These are phyloP conservation scores for Rhingia rostrata DNA, from an alignment of 2,888 invertebrate genomes.

Conservation along the genomic window DNA sequence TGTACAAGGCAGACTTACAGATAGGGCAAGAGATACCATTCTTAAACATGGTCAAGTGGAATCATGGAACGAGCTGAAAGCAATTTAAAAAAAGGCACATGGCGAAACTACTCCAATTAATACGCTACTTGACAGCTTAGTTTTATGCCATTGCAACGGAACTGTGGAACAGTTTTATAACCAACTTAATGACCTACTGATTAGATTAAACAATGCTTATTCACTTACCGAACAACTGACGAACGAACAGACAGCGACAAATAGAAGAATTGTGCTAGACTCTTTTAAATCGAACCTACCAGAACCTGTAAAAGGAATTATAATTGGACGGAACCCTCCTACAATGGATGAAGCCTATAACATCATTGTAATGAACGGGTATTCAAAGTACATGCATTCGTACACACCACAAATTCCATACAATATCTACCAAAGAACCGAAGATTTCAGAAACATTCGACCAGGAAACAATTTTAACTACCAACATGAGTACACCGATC, in stretches of 20 bases:
- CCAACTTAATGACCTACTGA: conserved; percentile 16
- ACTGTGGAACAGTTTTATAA: conserved; percentile 20
- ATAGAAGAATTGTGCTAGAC: conserved; percentile 11
- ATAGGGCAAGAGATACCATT: conserved; percentile 2
- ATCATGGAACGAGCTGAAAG: not conserved
- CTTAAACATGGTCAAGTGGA: conserved; percentile 1
- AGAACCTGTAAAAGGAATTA: conserved; percentile 25
- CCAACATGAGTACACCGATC: not conserved
- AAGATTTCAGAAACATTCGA: no score
- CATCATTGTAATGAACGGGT: conserved; percentile 9
- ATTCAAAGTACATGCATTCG: not conserved
- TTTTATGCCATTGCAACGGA: conserved; percentile 2
- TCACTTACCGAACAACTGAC: conserved; percentile 3
- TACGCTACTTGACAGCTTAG: conserved; percentile 17
- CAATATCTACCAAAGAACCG: not conserved
- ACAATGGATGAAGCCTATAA: conserved; percentile 1
- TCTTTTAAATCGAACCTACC: conserved; percentile 27
- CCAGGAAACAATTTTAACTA: not conserved
- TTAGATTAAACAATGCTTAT: conserved; percentile 23
- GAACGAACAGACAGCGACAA: not conserved
- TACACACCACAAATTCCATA: conserved; percentile 7
- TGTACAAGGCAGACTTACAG: not conserved
- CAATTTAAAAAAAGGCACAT: not conserved
- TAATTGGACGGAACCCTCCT: conserved; percentile 17
- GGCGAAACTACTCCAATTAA: conserved; percentile 1